Conservation (phyloP, 2,888 invertebrate species). For the Gymnoscelis rufifasciata region DNA sequence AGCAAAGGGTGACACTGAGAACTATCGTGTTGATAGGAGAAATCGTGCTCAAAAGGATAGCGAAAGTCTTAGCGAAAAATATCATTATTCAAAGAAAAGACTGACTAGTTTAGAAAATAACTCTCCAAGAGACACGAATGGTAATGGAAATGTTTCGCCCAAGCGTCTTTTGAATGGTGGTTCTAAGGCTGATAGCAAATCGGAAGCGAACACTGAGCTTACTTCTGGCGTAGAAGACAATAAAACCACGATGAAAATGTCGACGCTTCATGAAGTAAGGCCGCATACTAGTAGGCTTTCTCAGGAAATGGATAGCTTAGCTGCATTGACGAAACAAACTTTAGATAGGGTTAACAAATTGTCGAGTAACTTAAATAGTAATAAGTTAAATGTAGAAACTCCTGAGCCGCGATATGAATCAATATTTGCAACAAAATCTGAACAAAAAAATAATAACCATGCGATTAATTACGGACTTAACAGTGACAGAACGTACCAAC, state of each 20-base stretch:
- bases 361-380: constrained; percentile 75
- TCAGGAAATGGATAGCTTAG: constrained; percentile 82
- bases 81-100: constrained; percentile 78
- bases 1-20: constrained; percentile 64
- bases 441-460: constrained; percentile 57
- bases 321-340: constrained; percentile 82
- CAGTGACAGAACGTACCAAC: constrained; percentile 49
- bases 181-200: constrained; percentile 44
- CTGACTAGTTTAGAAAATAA: constrained; percentile 77
- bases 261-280: constrained; percentile 70
- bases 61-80: constrained; percentile 74
- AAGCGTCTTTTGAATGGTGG: constrained; percentile 57
- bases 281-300: constrained; percentile 67
- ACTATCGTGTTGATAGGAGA: constrained; percentile 64
- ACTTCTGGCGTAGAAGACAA: constrained; percentile 46
- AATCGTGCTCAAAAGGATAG: constrained; percentile 73
- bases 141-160: constrained; percentile 55
- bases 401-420: constrained; percentile 59
- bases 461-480: constrained; percentile 57
- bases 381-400: constrained; percentile 65
- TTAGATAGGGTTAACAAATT: constrained; percentile 83
- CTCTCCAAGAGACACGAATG: constrained; percentile 63
- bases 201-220: constrained; percentile 36
- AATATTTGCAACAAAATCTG: constrained; percentile 56
- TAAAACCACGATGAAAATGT: constrained; percentile 57